These are phyloP conservation scores for Oxystoma pomonae DNA, from an alignment of 2,888 invertebrate species.

Conservation along the genomic window DNA sequence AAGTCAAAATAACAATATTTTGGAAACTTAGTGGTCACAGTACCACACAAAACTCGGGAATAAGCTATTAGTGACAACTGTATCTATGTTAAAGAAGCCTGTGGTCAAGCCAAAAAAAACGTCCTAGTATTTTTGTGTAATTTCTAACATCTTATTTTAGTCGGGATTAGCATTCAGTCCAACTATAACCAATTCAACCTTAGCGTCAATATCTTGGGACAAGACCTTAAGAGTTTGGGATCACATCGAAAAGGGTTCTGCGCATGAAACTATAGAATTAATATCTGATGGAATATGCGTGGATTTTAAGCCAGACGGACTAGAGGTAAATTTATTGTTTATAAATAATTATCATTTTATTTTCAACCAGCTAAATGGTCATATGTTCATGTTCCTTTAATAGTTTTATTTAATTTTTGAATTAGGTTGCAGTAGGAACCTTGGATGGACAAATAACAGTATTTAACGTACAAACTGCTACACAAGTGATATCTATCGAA, in stretches of 20 bases:
- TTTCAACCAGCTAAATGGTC: no score
- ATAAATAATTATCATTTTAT: no score
- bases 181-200: conserved; percentile 61
- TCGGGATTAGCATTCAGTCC: conserved; percentile 75
- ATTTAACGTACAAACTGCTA: conserved; percentile 67
- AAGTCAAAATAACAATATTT: no score
- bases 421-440: conserved; percentile 78
- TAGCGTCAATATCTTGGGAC: conserved; percentile 95
- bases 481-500: conserved; percentile 77
- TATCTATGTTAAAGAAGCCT: neutral
- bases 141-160: conserved; percentile 32
- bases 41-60: no score
- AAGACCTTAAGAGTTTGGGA: conserved; percentile 90
- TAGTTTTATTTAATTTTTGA: neutral
- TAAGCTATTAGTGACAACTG: neutral
- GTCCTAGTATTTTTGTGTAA: neutral
- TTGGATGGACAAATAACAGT: conserved; percentile 81
- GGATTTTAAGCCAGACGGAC: conserved; percentile 84
- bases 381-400: no score
- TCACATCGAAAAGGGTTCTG: conserved; percentile 75
- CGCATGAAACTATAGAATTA: conserved; percentile 76
- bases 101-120: neutral
- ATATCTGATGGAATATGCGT: conserved; percentile 79
- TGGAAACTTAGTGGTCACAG: no score
- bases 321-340: conserved; percentile 51